A percentile compares a stretch with the other conserved stretches of the same genome.
Evolutionary conservation across 2,113 vertebrate species (phyloP).

Genomic region (Nematolebias whitei): DNA sequence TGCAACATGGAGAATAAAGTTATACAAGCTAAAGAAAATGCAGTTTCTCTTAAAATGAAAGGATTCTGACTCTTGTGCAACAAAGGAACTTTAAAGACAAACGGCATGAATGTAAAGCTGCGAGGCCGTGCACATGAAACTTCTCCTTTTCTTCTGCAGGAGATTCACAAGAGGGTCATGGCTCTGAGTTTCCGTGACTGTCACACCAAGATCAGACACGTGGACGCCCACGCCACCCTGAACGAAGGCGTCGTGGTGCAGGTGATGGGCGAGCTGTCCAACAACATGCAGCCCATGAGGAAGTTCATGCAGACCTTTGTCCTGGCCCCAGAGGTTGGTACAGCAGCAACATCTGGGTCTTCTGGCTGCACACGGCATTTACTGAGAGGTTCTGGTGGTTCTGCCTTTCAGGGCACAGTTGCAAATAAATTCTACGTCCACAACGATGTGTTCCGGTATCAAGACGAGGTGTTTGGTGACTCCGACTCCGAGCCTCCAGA

Average conservation of each 20-base stretch:
- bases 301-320: conserved; percentile 99
- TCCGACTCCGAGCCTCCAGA: conserved; percentile 95
- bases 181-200: conserved; percentile 96
- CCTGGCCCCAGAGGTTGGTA: conserved; percentile 91
- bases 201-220: conserved; percentile 95
- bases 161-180: conserved; percentile 97
- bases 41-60: too few species aligned
- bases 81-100: too few species aligned
- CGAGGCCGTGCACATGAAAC: too few species aligned
- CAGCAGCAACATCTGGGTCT: fast-evolving
- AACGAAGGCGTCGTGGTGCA: conserved; percentile 97
- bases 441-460: conserved; percentile 98
- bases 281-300: conserved; percentile 96
- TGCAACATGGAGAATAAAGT: too few species aligned
- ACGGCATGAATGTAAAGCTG: too few species aligned
- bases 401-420: conserved; percentile 86
- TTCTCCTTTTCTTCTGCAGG: conserved; percentile 60
- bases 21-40: too few species aligned
- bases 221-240: conserved; percentile 95
- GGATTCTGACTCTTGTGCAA: too few species aligned
- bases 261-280: conserved; percentile 97
- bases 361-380: too few species aligned
- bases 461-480: conserved; percentile 96
- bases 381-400: background rate
- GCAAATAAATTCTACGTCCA: conserved; percentile 99